Conservation (phyloP, 2,797 vertebrate species). For the Ctenochaetus hawaiiensis region DNA sequence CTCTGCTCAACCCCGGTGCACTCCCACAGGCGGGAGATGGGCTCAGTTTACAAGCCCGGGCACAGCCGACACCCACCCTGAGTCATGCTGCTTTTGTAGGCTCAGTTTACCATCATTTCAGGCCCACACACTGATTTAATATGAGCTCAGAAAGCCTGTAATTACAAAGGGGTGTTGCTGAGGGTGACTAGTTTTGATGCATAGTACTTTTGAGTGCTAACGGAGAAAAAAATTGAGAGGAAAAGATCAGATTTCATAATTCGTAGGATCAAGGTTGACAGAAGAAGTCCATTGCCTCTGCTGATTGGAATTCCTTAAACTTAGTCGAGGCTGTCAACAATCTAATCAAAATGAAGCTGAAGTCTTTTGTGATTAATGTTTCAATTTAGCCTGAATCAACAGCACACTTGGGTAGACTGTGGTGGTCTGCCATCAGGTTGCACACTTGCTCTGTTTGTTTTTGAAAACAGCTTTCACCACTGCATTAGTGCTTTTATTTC, state of each 20-base stretch:
- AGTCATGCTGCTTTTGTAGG: slow-evolving; percentile 59
- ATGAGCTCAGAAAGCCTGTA: slow-evolving; percentile 21
- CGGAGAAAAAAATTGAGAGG: background rate
- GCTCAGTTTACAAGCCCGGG: slow-evolving; percentile 60
- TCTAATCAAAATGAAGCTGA: slow-evolving; percentile 8
- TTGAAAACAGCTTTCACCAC: background rate
- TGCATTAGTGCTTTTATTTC: slow-evolving; percentile 44
- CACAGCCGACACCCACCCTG: slow-evolving; percentile 43
- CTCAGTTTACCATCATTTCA: slow-evolving; percentile 38
- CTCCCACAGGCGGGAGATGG: slow-evolving; percentile 15
- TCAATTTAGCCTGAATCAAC: slow-evolving; percentile 14
- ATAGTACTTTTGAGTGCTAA: background rate
- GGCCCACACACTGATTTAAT: slow-evolving; percentile 40
- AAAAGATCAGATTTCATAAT: background rate
- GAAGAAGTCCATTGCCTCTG: background rate
- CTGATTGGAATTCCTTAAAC: slow-evolving; percentile 27
- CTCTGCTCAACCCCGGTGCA: slow-evolving; percentile 14
- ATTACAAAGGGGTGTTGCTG: slow-evolving; percentile 21
- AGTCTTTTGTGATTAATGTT: slow-evolving; percentile 28
- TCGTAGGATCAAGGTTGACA: slow-evolving; percentile 27
- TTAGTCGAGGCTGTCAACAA: background rate
- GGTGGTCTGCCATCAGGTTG: slow-evolving; percentile 20
- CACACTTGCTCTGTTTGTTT: slow-evolving; percentile 40
- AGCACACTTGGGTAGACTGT: slow-evolving; percentile 8
- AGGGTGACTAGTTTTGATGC: background rate